Conservation (phyloP, 2,797 vertebrate species). For the Eulemur mongoz region DNA sequence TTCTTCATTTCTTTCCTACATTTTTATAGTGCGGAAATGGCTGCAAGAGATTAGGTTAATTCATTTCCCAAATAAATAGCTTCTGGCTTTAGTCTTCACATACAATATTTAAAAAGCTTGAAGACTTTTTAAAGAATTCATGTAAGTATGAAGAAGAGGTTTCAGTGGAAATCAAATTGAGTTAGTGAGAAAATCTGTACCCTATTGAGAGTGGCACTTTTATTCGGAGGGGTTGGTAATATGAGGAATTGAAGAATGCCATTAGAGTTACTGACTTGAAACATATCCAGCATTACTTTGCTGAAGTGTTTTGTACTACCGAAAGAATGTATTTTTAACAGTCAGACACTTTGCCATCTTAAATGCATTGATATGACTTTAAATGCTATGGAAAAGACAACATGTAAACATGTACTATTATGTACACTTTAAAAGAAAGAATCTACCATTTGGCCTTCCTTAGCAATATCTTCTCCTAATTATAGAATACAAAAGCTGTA, state of each 20-base stretch:
- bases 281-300: slow-evolving; percentile 64
- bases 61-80: slow-evolving; percentile 75
- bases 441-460: slow-evolving; percentile 38
- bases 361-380: slow-evolving; percentile 56
- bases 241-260: slow-evolving; percentile 70
- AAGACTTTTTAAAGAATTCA: slow-evolving; percentile 53
- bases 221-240: slow-evolving; percentile 71
- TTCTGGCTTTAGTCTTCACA: slow-evolving; percentile 64
- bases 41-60: slow-evolving; percentile 67
- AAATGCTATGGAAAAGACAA: slow-evolving; percentile 54
- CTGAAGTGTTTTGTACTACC: slow-evolving; percentile 48
- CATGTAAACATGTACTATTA: slow-evolving; percentile 51
- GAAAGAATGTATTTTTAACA: slow-evolving; percentile 52
- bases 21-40: slow-evolving; percentile 59
- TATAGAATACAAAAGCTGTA: slow-evolving; percentile 44
- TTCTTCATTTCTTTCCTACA: slow-evolving; percentile 44
- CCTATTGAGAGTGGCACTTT: slow-evolving; percentile 73
- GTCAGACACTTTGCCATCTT: slow-evolving; percentile 26
- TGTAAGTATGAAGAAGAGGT: slow-evolving; percentile 62
- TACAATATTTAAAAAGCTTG: slow-evolving; percentile 64
- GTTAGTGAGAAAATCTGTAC: slow-evolving; percentile 61
- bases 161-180: slow-evolving; percentile 73
- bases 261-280: slow-evolving; percentile 75
- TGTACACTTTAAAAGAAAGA: slow-evolving; percentile 27
- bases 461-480: slow-evolving; percentile 5